Evolutionary conservation across 2,797 vertebrate species (phyloP), one percentile per base, ranked within the genome.

Genomic region (Tokudaia muenninki): DNA sequence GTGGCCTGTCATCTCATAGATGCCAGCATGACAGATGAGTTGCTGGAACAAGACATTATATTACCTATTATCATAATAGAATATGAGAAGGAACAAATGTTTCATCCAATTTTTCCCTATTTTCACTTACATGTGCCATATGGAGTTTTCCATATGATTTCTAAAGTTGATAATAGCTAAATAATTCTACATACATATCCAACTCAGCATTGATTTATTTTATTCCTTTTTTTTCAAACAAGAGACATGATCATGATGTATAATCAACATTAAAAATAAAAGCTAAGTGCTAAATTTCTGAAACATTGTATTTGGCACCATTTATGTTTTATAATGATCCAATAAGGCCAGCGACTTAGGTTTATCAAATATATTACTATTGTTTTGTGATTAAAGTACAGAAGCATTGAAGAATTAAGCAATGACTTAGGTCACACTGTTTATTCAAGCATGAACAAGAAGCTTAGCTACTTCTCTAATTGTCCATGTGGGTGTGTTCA

Each of bases 1-100:
- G 84, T 91, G 95, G 97, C 94, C 95, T 98, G 92, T 98, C 97
- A 98, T 59, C 97, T 97, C 97, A 90, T 37, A 87, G 94, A 96
- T 87, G 79, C 96, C 59, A 96, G 24, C 90, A 74, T 98, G 96
- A 98, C 97, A 98, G 96, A 97, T 97, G 92, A 74, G 90, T 78
- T 96, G 98, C 94, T 91, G 97, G 94, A 98, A 87, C 13, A 37
- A 98, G 59, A 87, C 1, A 0, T 90, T 97, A 87, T 88, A 90
- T 79, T 97, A 95, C 96, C 84, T 88, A 86, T 97, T 97, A 97
- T 78, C 92, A 97, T 94, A 80, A 97, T 84, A 92, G 98, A 94
- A 97, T 81, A 93, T 79, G 90, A 97, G 98, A 98, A 97, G 79
- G 97, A 98, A 98, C 91, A 95, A 6, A 96, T 97, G 93, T 87